These are phyloP conservation scores for Linurgus olivaceus DNA, from an alignment of 2,797 vertebrate species.

Conservation along the genomic window DNA sequence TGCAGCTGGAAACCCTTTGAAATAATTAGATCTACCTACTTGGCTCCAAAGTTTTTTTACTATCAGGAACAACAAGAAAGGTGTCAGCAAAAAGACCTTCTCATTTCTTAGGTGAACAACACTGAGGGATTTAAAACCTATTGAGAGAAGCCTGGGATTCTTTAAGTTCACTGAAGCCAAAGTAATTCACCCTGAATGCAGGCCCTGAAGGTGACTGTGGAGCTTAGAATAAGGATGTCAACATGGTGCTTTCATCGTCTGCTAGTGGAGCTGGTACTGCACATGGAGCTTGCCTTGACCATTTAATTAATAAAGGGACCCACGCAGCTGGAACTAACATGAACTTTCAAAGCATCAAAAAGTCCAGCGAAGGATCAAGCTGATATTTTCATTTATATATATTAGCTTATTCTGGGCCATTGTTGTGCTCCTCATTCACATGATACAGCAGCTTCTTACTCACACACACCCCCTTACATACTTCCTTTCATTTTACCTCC, in stretches of 20 bases:
- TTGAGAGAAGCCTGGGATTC: constrained; percentile 56
- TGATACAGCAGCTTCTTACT: constrained; percentile 34
- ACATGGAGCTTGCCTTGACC: constrained; percentile 61
- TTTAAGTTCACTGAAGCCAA: constrained; percentile 61
- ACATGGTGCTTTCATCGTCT: constrained; percentile 52
- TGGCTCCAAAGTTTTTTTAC: constrained; percentile 29
- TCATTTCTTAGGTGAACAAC: constrained; percentile 61
- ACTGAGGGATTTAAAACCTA: constrained; percentile 55
- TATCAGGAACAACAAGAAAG: constrained; percentile 59
- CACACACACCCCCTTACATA: constrained; percentile 4
- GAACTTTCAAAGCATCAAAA: constrained; percentile 70
- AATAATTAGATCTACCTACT: constrained; percentile 71
- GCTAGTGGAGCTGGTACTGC: constrained; percentile 15
- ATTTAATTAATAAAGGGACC: constrained; percentile 71
- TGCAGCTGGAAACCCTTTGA: constrained; percentile 57
- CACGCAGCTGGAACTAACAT: constrained; percentile 62
- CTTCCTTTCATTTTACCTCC: constrained; percentile 58
- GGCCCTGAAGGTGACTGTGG: constrained; percentile 55
- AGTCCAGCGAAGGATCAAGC: constrained; percentile 52
- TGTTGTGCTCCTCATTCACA: constrained; percentile 43
- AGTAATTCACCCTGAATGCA: constrained; percentile 67
- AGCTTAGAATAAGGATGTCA: constrained; percentile 60
- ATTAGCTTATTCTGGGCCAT: constrained; percentile 55
- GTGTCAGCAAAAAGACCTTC: constrained; percentile 39
- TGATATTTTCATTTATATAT: constrained; percentile 72